Conservation (phyloP, 2,888 invertebrate genomes). For the Drosophila mettleri region DNA sequence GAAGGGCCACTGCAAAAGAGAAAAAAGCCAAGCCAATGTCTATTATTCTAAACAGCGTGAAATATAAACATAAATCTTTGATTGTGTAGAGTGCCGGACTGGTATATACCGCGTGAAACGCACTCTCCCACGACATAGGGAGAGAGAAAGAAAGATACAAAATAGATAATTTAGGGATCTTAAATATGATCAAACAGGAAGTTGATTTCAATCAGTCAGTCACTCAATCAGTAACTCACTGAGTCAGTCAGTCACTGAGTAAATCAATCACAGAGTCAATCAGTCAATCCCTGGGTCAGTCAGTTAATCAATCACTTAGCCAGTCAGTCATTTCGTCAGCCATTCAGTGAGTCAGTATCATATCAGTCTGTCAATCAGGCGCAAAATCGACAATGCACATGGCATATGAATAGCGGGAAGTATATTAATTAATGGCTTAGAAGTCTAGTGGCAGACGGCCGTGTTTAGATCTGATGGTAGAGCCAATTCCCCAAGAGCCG, state of each 20-base stretch:
- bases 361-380: background rate
- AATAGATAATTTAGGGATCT: too few relatives aligned
- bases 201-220: too few relatives aligned
- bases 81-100: background rate
- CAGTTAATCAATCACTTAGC: background rate
- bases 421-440: conserved; percentile 64
- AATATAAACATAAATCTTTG: background rate
- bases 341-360: background rate
- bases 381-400: background rate
- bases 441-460: conserved; percentile 42
- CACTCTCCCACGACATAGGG: too few relatives aligned
- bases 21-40: background rate
- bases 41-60: background rate
- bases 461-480: conserved; percentile 23
- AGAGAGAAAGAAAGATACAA: too few relatives aligned
- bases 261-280: too few relatives aligned
- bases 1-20: background rate
- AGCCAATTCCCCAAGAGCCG: conserved; percentile 8
- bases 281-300: background rate
- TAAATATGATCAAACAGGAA: too few relatives aligned
- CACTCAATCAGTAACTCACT: too few relatives aligned
- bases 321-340: background rate
- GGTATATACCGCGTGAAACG: background rate
- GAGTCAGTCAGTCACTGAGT: too few relatives aligned
- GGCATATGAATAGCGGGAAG: conserved; percentile 1